phyloP scores from a whole-genome alignment of 2,113 vertebrate genomes.

The Pleuronectes platessa region DNA sequence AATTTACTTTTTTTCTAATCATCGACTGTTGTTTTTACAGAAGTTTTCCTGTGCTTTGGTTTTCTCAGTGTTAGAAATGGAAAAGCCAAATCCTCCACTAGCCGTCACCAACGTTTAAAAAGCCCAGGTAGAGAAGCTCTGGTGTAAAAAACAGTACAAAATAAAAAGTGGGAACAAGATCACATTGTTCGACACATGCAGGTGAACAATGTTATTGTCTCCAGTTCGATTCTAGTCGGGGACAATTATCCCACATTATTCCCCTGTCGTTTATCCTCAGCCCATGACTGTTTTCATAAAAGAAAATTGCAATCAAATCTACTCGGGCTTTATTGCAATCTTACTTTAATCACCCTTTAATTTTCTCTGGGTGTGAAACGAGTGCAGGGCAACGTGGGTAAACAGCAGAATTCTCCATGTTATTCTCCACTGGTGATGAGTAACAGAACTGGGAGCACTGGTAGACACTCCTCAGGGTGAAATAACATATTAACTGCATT shows the following conservation, averaged over 20 bases:
- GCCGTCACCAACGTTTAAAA: too few relatives aligned
- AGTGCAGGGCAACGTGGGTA: conserved; percentile 4
- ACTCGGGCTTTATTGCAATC: too few relatives aligned
- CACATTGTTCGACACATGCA: too few relatives aligned
- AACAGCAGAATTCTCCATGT: conserved; percentile 13
- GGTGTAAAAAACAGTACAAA: too few relatives aligned
- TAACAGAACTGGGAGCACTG: conserved; percentile 44
- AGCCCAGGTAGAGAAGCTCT: too few relatives aligned
- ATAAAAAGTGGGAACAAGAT: too few relatives aligned
- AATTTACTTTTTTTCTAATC: too few relatives aligned
- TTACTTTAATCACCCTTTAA: conserved; percentile 4
- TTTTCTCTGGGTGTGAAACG: conserved; percentile 18
- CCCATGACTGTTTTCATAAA: neutral
- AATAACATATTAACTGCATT: conserved; percentile 14
- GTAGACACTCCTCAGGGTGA: conserved; percentile 42
- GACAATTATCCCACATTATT: neutral
- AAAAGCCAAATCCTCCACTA: too few relatives aligned
- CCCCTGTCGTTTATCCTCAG: neutral
- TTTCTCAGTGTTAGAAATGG: too few relatives aligned
- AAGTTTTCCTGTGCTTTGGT: too few relatives aligned
- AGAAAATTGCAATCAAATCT: neutral
- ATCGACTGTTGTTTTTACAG: too few relatives aligned
- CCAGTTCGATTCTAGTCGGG: neutral
- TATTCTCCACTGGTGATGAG: conserved; percentile 30
- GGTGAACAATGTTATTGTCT: neutral